These are phyloP conservation scores for Phocides pigmalion DNA, from an alignment of 1,140 invertebrate species.

Conservation along the genomic window DNA sequence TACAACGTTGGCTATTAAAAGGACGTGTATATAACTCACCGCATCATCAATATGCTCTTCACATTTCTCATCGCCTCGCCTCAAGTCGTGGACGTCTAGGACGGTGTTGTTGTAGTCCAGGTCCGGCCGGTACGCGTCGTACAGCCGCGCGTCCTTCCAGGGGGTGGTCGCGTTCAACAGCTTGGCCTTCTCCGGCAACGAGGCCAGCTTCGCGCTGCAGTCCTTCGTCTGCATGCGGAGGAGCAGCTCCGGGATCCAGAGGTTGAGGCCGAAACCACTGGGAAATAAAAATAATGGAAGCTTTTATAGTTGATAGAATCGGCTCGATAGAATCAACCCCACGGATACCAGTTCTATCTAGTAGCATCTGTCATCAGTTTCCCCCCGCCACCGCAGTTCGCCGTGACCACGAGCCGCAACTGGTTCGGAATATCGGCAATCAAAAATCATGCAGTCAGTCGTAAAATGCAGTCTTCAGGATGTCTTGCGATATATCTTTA, in stretches of 20 bases:
- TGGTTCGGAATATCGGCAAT: too few species aligned
- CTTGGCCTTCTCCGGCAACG: slow-evolving; percentile 43
- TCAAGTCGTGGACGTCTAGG: slow-evolving; percentile 37
- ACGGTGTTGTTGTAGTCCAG: slow-evolving; percentile 46
- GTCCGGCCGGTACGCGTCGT: slow-evolving; percentile 36
- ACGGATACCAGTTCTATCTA: too few species aligned
- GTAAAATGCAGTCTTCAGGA: too few species aligned
- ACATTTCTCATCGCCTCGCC: slow-evolving; percentile 43
- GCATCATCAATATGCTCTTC: slow-evolving; percentile 60
- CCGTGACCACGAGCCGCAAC: too few species aligned
- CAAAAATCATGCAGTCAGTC: too few species aligned
- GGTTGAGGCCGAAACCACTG: slow-evolving; percentile 88
- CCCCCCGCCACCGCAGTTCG: too few species aligned
- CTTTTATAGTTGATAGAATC: too few species aligned
- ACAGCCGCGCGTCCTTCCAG: slow-evolving; percentile 50
- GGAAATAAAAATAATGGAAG: slow-evolving; percentile 48
- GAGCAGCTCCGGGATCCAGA: slow-evolving; percentile 89
- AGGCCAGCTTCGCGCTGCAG: slow-evolving; percentile 44
- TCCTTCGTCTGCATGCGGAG: slow-evolving; percentile 75
- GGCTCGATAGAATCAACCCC: too few species aligned
- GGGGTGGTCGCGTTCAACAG: slow-evolving; percentile 54
- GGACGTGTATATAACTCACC: slow-evolving; percentile 46
- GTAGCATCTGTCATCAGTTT: too few species aligned
- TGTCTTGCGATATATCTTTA: too few species aligned
- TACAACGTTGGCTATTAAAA: slow-evolving; percentile 18